These are phyloP conservation scores for Gastrophryne carolinensis DNA, from an alignment of 2,797 vertebrate genomes.

Conservation along the genomic window DNA sequence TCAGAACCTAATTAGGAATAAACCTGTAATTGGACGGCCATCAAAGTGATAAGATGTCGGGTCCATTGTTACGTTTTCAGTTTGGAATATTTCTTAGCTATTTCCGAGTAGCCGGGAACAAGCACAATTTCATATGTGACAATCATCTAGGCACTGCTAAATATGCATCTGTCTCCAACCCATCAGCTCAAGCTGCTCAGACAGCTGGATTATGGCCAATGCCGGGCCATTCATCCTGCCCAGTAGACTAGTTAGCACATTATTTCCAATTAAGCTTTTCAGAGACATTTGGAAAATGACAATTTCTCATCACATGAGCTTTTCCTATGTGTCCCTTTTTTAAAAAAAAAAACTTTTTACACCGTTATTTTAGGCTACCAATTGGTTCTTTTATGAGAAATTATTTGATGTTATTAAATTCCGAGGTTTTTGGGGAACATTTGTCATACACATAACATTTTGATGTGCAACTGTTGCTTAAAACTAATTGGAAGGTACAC, in stretches of 20 bases:
- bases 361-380: not conserved
- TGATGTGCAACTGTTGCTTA: too few species aligned
- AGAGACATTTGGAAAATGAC: constrained; percentile 17
- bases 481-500: too few species aligned
- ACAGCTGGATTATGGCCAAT: not conserved
- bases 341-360: too few species aligned
- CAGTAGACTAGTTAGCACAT: not conserved
- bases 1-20: constrained; percentile 6
- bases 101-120: not conserved
- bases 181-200: not conserved
- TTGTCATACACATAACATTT: too few species aligned
- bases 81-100: not conserved
- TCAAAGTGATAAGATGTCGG: constrained; percentile 2
- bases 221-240: not conserved
- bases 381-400: not conserved
- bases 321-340: too few species aligned
- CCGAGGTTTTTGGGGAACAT: too few species aligned
- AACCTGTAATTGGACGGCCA: constrained; percentile 11
- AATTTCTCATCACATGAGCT: not conserved
- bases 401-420: not conserved
- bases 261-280: constrained; percentile 7
- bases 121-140: constrained; percentile 30
- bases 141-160: constrained; percentile 4
- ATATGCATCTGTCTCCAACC: constrained; percentile 7
- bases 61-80: not conserved